Conservation (phyloP, 1,140 invertebrate species). For the Acromyrmex echinatior region DNA sequence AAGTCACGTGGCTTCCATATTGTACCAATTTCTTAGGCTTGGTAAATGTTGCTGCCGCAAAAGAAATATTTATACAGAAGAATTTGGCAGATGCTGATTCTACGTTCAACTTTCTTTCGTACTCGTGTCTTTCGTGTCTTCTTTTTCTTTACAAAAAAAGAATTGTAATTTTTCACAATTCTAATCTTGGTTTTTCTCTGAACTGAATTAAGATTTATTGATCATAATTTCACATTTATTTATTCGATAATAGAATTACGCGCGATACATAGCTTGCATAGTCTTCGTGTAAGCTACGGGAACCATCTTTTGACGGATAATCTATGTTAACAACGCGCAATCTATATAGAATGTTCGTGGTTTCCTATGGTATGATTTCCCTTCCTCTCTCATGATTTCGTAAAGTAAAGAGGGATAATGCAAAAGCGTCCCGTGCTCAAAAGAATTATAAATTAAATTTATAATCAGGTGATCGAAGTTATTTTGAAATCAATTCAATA, state of each 20-base stretch:
- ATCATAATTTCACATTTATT: slow-evolving; percentile 22
- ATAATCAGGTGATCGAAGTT: not conserved
- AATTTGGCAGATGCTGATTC: slow-evolving; percentile 10
- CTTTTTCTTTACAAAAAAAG: not conserved
- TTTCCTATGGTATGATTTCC: not conserved
- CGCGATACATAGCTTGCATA: slow-evolving; percentile 15
- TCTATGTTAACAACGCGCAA: slow-evolving; percentile 32
- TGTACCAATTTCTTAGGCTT: slow-evolving; percentile 38
- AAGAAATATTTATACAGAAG: slow-evolving; percentile 5
- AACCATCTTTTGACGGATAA: slow-evolving; percentile 37
- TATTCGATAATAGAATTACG: slow-evolving; percentile 8
- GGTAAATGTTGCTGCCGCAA: slow-evolving; percentile 25
- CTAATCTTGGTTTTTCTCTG: not conserved
- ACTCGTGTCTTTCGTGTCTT: not conserved
- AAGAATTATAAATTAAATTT: not conserved
- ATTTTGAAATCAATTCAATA: not conserved
- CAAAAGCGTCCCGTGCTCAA: not conserved
- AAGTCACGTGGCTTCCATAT: slow-evolving; percentile 52
- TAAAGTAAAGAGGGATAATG: slow-evolving; percentile 10
- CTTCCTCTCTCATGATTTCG: slow-evolving; percentile 7
- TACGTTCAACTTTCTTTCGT: not conserved
- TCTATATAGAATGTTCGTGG: slow-evolving; percentile 25
- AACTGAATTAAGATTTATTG: not conserved
- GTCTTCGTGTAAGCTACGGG: not conserved
- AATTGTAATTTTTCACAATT: not conserved